These are phyloP conservation scores for Gymnoscelis rufifasciata DNA, from an alignment of 2,888 invertebrate species.

Conservation along the genomic window DNA sequence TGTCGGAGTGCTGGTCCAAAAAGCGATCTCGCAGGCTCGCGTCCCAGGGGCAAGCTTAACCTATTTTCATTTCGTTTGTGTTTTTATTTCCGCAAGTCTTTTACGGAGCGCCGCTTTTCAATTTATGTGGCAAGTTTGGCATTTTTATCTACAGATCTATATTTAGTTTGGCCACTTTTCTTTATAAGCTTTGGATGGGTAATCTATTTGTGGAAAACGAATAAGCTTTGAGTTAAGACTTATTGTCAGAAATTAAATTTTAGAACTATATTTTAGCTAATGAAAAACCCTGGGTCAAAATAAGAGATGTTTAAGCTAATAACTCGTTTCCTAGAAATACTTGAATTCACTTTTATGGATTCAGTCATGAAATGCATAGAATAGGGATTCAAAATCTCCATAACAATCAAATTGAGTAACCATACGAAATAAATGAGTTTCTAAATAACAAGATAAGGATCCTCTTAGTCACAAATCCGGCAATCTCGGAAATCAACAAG, in stretches of 20 bases:
- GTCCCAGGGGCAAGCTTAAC: conserved; percentile 59
- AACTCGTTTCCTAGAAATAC: too few species aligned
- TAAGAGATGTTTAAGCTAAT: too few species aligned
- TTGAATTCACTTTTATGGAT: too few species aligned
- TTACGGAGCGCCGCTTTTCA: conserved; percentile 54
- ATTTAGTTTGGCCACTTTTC: conserved; percentile 6
- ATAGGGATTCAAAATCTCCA: too few species aligned
- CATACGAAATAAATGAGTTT: too few species aligned
- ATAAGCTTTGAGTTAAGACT: too few species aligned
- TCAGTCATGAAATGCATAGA: too few species aligned
- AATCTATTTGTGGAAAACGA: neutral
- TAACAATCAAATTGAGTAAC: too few species aligned
- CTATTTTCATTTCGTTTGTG: conserved; percentile 62
- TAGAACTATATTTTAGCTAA: too few species aligned
- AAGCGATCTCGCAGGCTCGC: conserved; percentile 39
- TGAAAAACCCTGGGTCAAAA: too few species aligned
- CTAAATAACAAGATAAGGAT: neutral
- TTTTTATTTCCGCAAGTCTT: conserved; percentile 54
- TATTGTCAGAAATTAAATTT: too few species aligned
- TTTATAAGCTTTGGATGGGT: too few species aligned
- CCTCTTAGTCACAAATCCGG: conserved; percentile 12
- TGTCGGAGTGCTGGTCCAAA: conserved; percentile 47
- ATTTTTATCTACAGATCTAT: conserved; percentile 16
- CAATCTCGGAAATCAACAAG: conserved; percentile 35
- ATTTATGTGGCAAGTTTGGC: conserved; percentile 39